These are phyloP conservation scores for Periparus ater DNA, from an alignment of 2,797 vertebrate species.

Conservation along the genomic window DNA sequence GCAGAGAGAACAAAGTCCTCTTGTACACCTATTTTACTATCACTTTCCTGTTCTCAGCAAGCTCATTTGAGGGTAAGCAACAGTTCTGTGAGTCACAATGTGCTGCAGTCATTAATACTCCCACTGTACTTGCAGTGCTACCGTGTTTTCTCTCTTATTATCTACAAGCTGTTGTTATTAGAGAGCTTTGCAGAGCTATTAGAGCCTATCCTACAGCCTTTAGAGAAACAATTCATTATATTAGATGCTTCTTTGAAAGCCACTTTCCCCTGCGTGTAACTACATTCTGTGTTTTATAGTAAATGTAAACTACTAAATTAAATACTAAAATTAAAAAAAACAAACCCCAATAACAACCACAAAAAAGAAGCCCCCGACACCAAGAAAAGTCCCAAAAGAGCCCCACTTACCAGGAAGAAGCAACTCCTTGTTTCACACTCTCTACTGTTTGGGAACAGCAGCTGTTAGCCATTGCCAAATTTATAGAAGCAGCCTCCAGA, in stretches of 20 bases:
- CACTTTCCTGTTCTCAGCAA: not conserved
- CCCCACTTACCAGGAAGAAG: not conserved
- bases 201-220: accelerated
- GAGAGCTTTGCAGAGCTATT: not conserved
- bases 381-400: accelerated
- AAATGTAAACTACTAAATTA: accelerated
- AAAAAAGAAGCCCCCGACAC: accelerated
- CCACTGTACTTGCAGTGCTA: accelerated
- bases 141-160: not conserved
- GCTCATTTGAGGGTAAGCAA: not conserved
- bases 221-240: not conserved
- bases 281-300: accelerated
- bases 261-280: accelerated
- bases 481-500: not conserved
- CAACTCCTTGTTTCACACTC: not conserved
- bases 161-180: not conserved
- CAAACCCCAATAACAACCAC: accelerated
- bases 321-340: accelerated
- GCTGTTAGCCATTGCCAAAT: conserved; percentile 25
- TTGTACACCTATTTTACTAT: accelerated
- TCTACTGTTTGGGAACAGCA: not conserved
- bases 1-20: not conserved
- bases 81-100: not conserved
- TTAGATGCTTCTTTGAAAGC: not conserved
- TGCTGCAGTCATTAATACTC: not conserved